Evolutionary conservation across 1,140 invertebrate genomes (phyloP).

Genomic region (Aphidius ervi): DNA sequence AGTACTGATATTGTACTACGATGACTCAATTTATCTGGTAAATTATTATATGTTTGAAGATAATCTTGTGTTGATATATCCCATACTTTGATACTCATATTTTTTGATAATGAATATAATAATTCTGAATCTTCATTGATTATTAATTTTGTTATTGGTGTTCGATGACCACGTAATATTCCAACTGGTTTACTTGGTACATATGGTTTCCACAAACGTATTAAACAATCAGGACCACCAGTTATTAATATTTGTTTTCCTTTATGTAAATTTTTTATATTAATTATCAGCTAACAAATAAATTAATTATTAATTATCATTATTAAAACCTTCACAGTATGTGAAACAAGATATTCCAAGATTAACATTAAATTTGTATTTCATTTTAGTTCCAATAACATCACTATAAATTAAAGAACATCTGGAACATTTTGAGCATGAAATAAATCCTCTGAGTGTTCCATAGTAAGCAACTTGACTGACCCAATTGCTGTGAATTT

Average conservation of each 20-base stretch:
- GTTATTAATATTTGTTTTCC: slow-evolving; percentile 60
- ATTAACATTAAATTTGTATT: slow-evolving; percentile 35
- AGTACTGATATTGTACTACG: slow-evolving; percentile 56
- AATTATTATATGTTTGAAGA: slow-evolving; percentile 61
- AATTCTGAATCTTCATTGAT: slow-evolving; percentile 54
- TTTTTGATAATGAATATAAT: slow-evolving; percentile 60
- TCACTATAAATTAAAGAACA: slow-evolving; percentile 39
- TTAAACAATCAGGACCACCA: slow-evolving; percentile 67
- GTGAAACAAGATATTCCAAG: slow-evolving; percentile 45
- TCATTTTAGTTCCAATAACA: slow-evolving; percentile 28
- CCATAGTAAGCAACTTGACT: slow-evolving; percentile 62
- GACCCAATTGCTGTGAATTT: slow-evolving; percentile 61
- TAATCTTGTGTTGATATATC: slow-evolving; percentile 58
- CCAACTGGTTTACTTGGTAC: slow-evolving; percentile 60
- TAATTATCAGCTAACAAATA: background rate
- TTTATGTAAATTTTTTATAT: slow-evolving; percentile 3
- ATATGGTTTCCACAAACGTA: slow-evolving; percentile 74
- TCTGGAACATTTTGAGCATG: slow-evolving; percentile 34
- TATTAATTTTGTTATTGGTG: slow-evolving; percentile 62
- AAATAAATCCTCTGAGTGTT: slow-evolving; percentile 46
- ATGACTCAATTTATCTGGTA: slow-evolving; percentile 58
- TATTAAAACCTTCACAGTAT: slow-evolving; percentile 38
- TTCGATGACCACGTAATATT: slow-evolving; percentile 65
- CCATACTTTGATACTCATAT: slow-evolving; percentile 70
- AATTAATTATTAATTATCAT: no score